A percentile compares a stretch with the other conserved stretches of the same genome.
These are phyloP conservation scores for Pteronura brasiliensis DNA, from an alignment of 2,113 vertebrate genomes.

Conservation along the genomic window DNA sequence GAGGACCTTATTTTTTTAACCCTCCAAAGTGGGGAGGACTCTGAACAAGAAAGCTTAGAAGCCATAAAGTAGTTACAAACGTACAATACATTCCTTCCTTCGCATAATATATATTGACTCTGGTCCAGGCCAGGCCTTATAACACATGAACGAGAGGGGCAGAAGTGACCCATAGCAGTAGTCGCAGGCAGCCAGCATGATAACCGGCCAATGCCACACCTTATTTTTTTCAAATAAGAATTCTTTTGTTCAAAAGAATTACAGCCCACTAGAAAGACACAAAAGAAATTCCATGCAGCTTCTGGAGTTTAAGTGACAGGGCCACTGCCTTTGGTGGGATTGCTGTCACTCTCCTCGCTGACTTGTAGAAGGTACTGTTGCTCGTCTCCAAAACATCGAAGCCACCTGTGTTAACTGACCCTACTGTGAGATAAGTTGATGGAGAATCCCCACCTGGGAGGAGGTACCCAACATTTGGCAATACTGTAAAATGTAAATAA, in stretches of 20 bases:
- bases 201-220: background rate
- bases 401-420: background rate
- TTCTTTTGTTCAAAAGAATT: background rate
- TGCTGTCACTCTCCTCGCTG: too few species aligned
- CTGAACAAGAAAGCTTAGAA: background rate
- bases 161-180: background rate
- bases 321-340: background rate
- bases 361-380: background rate
- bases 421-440: background rate
- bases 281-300: background rate
- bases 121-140: background rate
- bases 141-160: background rate
- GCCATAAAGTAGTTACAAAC: background rate
- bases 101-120: too few species aligned
- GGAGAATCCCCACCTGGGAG: background rate
- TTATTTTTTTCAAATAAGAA: background rate
- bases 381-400: background rate
- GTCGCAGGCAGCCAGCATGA: background rate
- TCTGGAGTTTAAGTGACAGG: background rate
- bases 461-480: background rate
- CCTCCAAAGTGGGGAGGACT: background rate
- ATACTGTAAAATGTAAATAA: background rate
- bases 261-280: background rate
- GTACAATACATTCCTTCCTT: background rate
- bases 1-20: background rate